Conservation (phyloP, 2,113 vertebrate genomes). For the Ptilonorhynchus violaceus region DNA sequence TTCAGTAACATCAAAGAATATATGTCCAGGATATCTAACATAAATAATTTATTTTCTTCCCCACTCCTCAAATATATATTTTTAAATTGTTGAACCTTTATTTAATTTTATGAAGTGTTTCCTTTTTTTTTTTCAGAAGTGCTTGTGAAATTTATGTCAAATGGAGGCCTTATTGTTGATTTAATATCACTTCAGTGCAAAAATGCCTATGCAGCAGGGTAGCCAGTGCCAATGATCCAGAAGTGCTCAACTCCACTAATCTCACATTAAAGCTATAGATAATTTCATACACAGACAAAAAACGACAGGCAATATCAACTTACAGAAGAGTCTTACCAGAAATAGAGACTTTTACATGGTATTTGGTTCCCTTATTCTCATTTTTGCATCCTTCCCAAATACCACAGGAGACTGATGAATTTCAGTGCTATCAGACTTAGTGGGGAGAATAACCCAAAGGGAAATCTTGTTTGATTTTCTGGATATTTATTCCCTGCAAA, state of each 20-base stretch:
- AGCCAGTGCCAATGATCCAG: background rate
- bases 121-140: background rate
- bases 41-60: background rate
- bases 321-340: background rate
- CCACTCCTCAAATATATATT: background rate
- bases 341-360: background rate
- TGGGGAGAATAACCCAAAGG: background rate
- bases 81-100: background rate
- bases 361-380: background rate
- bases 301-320: background rate
- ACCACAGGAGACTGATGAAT: background rate
- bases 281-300: background rate
- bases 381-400: background rate
- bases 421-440: background rate
- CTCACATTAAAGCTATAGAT: background rate
- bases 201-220: background rate
- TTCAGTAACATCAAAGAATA: background rate
- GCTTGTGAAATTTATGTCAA: background rate
- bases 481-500: background rate
- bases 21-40: background rate
- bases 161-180: background rate
- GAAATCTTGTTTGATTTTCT: background rate
- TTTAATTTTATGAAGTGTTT: background rate
- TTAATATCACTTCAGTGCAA: background rate
- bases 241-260: background rate